A percentile compares a stretch with the other conserved stretches of the same genome.
Conservation (phyloP, 2,113 vertebrate genomes). For the Cynoglossus semilaevis region DNA sequence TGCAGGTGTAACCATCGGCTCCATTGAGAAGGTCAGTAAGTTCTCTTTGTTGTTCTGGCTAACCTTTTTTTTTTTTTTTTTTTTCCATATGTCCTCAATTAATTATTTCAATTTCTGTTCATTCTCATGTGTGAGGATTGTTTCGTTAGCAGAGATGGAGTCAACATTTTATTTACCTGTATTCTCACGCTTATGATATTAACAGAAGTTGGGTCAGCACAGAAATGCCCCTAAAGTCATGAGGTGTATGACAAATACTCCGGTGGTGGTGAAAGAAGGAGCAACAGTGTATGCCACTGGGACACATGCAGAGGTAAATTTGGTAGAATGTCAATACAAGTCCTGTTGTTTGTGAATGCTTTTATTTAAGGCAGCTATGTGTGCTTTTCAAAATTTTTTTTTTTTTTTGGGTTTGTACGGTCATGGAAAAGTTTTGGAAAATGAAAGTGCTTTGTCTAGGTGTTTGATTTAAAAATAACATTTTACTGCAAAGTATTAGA, state of each 20-base stretch:
- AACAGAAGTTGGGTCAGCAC: constrained; percentile 86
- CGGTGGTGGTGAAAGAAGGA: constrained; percentile 92
- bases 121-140: background rate
- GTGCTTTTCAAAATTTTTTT: background rate
- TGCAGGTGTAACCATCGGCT: constrained; percentile 93
- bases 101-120: background rate
- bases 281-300: constrained; percentile 94
- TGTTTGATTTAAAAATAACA: too few species aligned
- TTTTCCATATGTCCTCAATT: background rate
- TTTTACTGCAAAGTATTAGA: too few species aligned
- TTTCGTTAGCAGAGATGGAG: too few species aligned
- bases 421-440: too few species aligned
- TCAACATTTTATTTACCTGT: background rate
- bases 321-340: constrained; percentile 69
- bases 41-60: background rate
- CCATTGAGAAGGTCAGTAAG: constrained; percentile 89
- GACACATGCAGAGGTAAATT: constrained; percentile 86
- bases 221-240: constrained; percentile 88
- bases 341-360: constrained; percentile 26
- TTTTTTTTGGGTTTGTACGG: background rate
- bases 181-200: constrained; percentile 5
- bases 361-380: background rate
- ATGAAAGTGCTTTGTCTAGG: too few species aligned
- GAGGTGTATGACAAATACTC: constrained; percentile 97
- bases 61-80: background rate